Percentiles rank a stretch among this genome's conserved stretches.
These are phyloP conservation scores for Aspidiotus destructor DNA, from an alignment of 2,888 invertebrate species.

Conservation along the genomic window DNA sequence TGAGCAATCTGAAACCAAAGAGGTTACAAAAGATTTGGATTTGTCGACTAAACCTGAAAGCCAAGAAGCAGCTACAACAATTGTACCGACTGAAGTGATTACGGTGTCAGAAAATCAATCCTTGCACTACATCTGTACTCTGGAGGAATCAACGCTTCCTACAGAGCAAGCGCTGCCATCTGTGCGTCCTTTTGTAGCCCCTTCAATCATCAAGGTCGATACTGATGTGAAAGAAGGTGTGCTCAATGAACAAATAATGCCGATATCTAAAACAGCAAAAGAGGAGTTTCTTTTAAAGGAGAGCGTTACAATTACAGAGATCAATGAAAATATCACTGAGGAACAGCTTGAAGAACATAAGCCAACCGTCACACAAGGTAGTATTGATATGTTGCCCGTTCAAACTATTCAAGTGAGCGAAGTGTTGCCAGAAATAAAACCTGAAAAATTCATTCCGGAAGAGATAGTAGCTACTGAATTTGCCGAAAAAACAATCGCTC, in stretches of 20 bases:
- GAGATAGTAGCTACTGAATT: conserved; percentile 68
- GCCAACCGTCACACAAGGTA: conserved; percentile 49
- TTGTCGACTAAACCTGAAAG: conserved; percentile 43
- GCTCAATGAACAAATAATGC: conserved; percentile 46
- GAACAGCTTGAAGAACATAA: conserved; percentile 47
- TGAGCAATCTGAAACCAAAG: conserved; percentile 48
- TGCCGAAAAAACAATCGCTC: conserved; percentile 54
- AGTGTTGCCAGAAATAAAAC: conserved; percentile 58
- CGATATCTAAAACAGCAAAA: conserved; percentile 47
- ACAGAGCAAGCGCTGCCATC: conserved; percentile 2
- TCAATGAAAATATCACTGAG: conserved; percentile 53
- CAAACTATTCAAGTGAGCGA: conserved; percentile 60
- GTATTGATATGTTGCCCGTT: conserved; percentile 52
- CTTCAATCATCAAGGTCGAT: conserved; percentile 41
- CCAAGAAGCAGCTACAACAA: conserved; percentile 36
- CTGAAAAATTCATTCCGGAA: conserved; percentile 68
- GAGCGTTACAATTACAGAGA: conserved; percentile 56
- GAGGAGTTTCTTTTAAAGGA: conserved; percentile 52
- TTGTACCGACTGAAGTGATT: conserved; percentile 13
- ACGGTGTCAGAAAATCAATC: not conserved
- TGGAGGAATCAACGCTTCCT: not conserved
- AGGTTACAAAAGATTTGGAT: conserved; percentile 46
- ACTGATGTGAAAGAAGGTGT: conserved; percentile 46
- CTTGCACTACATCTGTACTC: not conserved
- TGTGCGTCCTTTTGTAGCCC: conserved; percentile 6